phyloP scores from a whole-genome alignment of 1,140 invertebrate species.

The Formica selysi region DNA sequence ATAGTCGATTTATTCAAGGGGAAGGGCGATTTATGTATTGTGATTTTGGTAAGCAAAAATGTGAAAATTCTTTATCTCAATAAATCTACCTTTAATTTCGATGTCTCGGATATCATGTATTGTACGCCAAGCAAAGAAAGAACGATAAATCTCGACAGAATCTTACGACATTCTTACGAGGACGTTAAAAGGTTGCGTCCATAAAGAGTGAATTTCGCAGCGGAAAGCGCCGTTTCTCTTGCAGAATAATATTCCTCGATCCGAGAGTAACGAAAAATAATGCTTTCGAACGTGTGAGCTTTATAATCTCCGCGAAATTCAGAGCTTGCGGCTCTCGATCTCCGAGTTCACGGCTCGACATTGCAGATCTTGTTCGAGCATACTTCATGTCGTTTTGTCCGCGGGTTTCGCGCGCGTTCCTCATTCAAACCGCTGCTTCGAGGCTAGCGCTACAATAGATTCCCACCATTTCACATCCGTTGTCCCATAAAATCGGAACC shows the following conservation, averaged over 20 bases:
- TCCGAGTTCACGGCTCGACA: background rate
- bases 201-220: background rate
- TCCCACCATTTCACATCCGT: background rate
- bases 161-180: background rate
- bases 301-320: background rate
- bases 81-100: too few species aligned
- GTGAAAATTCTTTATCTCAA: background rate
- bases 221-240: background rate
- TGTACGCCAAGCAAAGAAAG: too few species aligned
- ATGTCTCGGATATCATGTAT: too few species aligned
- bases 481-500: background rate
- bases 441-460: background rate
- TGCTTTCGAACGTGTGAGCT: background rate
- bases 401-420: conserved; percentile 13
- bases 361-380: background rate
- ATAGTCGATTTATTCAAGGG: conserved; percentile 13
- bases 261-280: background rate
- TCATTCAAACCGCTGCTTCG: background rate
- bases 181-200: background rate
- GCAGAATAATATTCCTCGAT: background rate
- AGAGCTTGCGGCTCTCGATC: background rate
- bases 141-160: too few species aligned
- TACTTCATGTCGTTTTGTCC: conserved; percentile 25
- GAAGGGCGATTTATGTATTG: background rate
- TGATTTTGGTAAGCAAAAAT: background rate